Percentiles rank a stretch among this genome's conserved stretches.
These are phyloP conservation scores for Cephonodes hylas DNA, from an alignment of 2,888 invertebrate genomes.

Conservation along the genomic window DNA sequence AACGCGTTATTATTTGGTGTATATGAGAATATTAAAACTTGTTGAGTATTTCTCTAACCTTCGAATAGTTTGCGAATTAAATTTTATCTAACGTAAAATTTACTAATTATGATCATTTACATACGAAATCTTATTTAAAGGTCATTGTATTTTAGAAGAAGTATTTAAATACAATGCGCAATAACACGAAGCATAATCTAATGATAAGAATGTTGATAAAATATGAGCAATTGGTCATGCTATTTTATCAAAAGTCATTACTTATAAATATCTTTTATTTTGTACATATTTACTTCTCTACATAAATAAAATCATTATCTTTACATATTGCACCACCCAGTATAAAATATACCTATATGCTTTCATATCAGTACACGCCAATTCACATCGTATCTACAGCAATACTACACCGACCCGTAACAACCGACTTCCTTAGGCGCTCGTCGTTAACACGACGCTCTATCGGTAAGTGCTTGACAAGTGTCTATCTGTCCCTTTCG, in stretches of 20 bases:
- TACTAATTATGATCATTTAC: conserved; percentile 2
- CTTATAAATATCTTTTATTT: too few species aligned
- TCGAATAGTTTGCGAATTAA: conserved; percentile 4
- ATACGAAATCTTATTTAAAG: background rate
- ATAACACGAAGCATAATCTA: too few species aligned
- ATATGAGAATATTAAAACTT: conserved; percentile 5
- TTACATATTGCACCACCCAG: background rate
- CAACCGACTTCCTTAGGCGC: conserved; percentile 62
- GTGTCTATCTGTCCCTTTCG: conserved; percentile 71
- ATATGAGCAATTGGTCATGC: too few species aligned
- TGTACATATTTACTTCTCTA: too few species aligned
- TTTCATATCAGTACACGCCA: conserved; percentile 33
- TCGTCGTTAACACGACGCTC: conserved; percentile 63
- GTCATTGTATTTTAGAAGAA: too few species aligned
- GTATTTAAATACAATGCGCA: too few species aligned
- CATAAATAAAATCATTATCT: too few species aligned
- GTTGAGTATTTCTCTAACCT: conserved; percentile 6
- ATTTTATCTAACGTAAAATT: background rate
- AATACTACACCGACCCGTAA: conserved; percentile 48
- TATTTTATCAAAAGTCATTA: too few species aligned
- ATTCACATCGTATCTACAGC: conserved; percentile 36
- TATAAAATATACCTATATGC: background rate
- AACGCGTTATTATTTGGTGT: background rate
- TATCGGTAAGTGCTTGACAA: conserved; percentile 73
- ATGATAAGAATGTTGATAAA: too few species aligned